phyloP scores from a whole-genome alignment of 2,888 invertebrate genomes.

The Dryobota labecula region DNA sequence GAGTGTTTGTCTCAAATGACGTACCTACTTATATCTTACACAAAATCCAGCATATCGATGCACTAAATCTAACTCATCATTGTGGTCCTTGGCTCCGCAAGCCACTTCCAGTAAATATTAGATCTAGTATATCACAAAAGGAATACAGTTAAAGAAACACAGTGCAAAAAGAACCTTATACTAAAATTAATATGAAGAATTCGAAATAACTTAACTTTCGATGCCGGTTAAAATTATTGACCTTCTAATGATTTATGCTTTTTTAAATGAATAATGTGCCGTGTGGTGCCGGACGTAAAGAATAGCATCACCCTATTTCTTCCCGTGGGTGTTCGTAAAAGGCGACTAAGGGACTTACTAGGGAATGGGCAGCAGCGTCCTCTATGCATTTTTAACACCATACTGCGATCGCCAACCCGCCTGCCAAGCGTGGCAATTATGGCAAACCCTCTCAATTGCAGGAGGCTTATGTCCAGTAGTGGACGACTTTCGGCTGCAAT shows the following conservation, averaged over 20 bases:
- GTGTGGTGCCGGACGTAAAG: too few relatives aligned
- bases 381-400: too few relatives aligned
- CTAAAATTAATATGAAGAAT: neutral
- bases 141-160: conserved; percentile 66
- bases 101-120: conserved; percentile 59
- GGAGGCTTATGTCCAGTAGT: too few relatives aligned
- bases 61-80: conserved; percentile 22
- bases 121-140: conserved; percentile 62
- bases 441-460: too few relatives aligned
- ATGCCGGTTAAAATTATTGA: neutral
- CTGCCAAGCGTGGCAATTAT: too few relatives aligned
- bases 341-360: too few relatives aligned
- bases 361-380: too few relatives aligned
- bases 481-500: too few relatives aligned
- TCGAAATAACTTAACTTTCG: neutral
- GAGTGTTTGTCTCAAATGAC: too few relatives aligned
- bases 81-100: conserved; percentile 22
- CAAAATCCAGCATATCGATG: neutral
- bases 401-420: too few relatives aligned
- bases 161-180: neutral
- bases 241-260: neutral
- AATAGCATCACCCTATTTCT: too few relatives aligned
- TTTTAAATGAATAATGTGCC: neutral
- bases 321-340: too few relatives aligned
- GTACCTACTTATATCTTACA: neutral